phyloP scores from a whole-genome alignment of 2,888 invertebrate species.

The Teleogryllus oceanicus region DNA sequence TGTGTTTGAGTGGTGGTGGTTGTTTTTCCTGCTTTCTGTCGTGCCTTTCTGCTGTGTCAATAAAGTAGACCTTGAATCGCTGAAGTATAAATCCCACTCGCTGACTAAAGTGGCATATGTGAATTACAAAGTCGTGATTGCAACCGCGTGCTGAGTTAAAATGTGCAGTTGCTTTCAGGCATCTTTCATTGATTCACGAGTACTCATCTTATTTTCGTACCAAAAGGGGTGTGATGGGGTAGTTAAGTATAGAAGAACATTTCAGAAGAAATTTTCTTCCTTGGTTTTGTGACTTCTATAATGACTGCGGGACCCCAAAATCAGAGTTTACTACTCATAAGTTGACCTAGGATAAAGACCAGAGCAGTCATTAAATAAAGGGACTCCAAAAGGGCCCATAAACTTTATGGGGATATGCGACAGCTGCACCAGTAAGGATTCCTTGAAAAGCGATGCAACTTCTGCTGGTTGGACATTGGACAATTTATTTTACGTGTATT shows the following conservation, averaged over 20 bases:
- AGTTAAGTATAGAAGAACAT: too few relatives aligned
- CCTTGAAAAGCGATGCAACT: neutral
- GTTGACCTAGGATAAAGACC: neutral
- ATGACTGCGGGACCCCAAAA: neutral
- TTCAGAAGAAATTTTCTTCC: neutral
- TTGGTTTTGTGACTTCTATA: neutral
- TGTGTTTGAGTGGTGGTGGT: neutral
- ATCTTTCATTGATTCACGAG: too few relatives aligned
- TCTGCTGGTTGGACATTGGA: neutral
- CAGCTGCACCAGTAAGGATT: neutral
- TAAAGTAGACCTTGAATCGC: neutral
- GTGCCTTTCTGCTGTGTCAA: neutral
- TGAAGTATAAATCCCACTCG: slow-evolving; percentile 1
- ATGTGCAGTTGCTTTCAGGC: too few relatives aligned
- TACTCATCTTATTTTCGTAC: too few relatives aligned
- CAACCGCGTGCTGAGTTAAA: too few relatives aligned
- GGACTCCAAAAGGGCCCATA: neutral
- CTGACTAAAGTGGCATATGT: neutral
- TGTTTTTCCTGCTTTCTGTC: neutral
- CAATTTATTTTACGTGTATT: neutral
- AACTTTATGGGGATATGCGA: neutral
- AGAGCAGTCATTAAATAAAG: neutral
- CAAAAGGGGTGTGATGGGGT: too few relatives aligned
- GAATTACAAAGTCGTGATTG: neutral
- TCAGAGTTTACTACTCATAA: neutral